Evolutionary conservation across 2,888 invertebrate species (phyloP).

Genomic region (Eupithecia tripunctaria): DNA sequence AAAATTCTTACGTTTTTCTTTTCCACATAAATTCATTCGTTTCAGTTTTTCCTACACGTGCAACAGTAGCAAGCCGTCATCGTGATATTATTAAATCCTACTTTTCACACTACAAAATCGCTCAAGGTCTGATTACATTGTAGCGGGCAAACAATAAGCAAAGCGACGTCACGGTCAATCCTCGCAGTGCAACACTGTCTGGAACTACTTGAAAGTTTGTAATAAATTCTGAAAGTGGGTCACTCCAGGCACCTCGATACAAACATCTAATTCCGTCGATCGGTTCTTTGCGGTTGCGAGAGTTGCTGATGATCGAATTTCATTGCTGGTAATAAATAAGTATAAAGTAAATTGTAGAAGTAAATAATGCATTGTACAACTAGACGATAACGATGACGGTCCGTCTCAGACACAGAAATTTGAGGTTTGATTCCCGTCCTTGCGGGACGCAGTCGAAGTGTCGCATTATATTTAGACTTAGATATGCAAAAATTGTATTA

Average conservation of each 20-base stretch:
- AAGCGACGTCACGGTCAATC: conserved; percentile 42
- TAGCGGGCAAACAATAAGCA: conserved; percentile 50
- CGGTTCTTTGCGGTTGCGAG: conserved; percentile 35
- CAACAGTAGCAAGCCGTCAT: background rate
- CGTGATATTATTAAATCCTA: conserved; percentile 13
- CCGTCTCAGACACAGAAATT: background rate
- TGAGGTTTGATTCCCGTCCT: background rate
- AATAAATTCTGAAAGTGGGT: conserved; percentile 44
- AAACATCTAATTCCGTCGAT: conserved; percentile 75
- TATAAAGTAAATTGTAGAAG: background rate
- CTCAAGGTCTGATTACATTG: conserved; percentile 42
- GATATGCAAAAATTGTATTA: too few relatives aligned
- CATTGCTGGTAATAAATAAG: background rate
- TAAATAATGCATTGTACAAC: background rate
- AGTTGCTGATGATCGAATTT: conserved; percentile 29
- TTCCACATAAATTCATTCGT: background rate
- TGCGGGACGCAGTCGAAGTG: too few relatives aligned
- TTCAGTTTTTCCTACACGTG: conserved; percentile 3
- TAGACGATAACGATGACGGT: background rate
- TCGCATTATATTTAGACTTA: too few relatives aligned
- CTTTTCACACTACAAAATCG: conserved; percentile 17
- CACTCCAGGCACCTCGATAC: conserved; percentile 34
- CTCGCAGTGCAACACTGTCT: conserved; percentile 41
- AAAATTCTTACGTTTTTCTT: background rate
- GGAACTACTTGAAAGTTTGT: conserved; percentile 35